These are phyloP conservation scores for Mormyrops boulengeri DNA, from an alignment of 2,797 vertebrate genomes.

Conservation along the genomic window DNA sequence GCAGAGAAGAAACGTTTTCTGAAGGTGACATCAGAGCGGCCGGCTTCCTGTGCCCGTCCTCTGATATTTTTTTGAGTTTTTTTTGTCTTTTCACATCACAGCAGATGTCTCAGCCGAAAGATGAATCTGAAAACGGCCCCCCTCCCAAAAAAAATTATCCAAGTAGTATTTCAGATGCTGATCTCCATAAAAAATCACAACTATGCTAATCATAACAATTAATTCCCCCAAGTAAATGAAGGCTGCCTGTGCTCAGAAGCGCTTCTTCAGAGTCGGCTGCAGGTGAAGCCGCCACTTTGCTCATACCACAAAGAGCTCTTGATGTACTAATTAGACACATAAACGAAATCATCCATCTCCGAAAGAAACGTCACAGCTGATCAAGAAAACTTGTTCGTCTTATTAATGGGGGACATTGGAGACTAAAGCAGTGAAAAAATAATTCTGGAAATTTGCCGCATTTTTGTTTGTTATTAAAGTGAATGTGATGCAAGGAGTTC, in stretches of 20 bases:
- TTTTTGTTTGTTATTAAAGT: slow-evolving; percentile 4
- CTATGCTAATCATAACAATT: slow-evolving; percentile 3
- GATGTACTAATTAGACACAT: slow-evolving; percentile 26
- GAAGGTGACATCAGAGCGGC: slow-evolving; percentile 17
- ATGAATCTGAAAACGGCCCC: neutral
- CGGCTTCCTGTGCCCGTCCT: neutral
- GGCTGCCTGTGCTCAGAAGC: neutral
- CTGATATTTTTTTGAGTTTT: neutral
- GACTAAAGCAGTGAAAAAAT: slow-evolving; percentile 4
- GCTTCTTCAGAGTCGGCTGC: neutral
- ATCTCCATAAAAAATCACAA: neutral
- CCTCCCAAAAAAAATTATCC: neutral
- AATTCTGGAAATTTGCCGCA: neutral
- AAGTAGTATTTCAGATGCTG: neutral
- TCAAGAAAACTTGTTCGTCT: slow-evolving; percentile 15
- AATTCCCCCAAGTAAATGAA: neutral
- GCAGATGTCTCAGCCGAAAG: slow-evolving; percentile 9
- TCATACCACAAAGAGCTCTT: slow-evolving; percentile 14
- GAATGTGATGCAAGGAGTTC: neutral
- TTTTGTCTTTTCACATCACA: neutral
- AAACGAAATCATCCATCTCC: slow-evolving; percentile 16
- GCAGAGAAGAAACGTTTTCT: neutral
- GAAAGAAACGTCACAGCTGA: neutral
- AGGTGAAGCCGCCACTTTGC: slow-evolving; percentile 28
- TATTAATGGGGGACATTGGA: slow-evolving; percentile 1